These are phyloP conservation scores for Xanthia icteritia DNA, from an alignment of 2,888 invertebrate species.

Conservation along the genomic window DNA sequence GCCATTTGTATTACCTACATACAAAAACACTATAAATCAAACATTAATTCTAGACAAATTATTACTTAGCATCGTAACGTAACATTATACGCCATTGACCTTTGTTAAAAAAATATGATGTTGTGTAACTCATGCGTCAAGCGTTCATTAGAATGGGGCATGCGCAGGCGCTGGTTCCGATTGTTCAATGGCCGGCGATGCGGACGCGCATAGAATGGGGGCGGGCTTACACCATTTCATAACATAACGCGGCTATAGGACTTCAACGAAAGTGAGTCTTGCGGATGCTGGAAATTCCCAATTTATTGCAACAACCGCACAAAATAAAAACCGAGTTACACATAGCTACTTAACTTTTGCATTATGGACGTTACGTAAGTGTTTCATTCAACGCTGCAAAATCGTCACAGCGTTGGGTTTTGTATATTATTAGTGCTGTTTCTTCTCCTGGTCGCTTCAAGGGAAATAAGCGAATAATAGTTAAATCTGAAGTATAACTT, in stretches of 20 bases:
- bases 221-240: constrained; percentile 81
- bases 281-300: constrained; percentile 74
- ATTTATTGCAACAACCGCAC: constrained; percentile 45
- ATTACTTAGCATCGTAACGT: constrained; percentile 54
- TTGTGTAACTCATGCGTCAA: constrained; percentile 78
- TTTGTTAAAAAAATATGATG: constrained; percentile 72
- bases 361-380: constrained; percentile 18
- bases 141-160: constrained; percentile 77
- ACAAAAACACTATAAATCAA: constrained; percentile 58
- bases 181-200: constrained; percentile 74
- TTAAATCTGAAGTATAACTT: neutral
- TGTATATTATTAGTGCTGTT: neutral
- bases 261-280: constrained; percentile 76
- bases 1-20: constrained; percentile 45
- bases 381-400: constrained; percentile 20
- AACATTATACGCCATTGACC: constrained; percentile 78
- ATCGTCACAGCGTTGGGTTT: constrained; percentile 4
- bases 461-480: neutral
- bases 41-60: constrained; percentile 45
- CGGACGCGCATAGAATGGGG: constrained; percentile 79
- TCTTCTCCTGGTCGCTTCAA: neutral
- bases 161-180: constrained; percentile 71
- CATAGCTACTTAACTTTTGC: constrained; percentile 21
- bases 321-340: constrained; percentile 43
- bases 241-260: constrained; percentile 68